Conservation (phyloP, 2,797 vertebrate genomes). For the Allobates femoralis region DNA sequence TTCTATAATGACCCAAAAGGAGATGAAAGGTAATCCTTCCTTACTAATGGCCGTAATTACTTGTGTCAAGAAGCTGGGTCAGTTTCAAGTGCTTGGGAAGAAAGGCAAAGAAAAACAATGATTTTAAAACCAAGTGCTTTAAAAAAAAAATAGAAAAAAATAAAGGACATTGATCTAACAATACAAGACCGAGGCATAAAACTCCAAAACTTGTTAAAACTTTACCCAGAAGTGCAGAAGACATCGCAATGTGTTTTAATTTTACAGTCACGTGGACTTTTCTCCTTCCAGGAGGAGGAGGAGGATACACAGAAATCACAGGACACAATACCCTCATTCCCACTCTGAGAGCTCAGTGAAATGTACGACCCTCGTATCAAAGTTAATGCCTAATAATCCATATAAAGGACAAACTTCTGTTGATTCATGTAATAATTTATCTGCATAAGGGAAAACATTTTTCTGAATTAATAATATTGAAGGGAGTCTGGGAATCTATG, state of each 20-base stretch:
- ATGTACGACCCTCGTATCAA: not conserved
- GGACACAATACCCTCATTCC: not conserved
- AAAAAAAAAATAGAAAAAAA: not conserved
- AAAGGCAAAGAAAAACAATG: slow-evolving; percentile 5
- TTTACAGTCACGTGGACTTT: not conserved
- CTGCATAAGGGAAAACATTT: too few relatives aligned
- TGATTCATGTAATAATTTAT: too few relatives aligned
- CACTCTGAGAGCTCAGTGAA: not conserved
- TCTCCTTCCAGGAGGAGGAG: not conserved
- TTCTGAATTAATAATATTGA: too few relatives aligned
- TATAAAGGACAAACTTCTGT: too few relatives aligned
- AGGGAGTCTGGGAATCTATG: too few relatives aligned
- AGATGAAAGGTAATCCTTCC: slow-evolving; percentile 59
- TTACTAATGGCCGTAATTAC: slow-evolving; percentile 65
- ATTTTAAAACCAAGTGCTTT: not conserved
- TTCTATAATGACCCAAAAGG: slow-evolving; percentile 61
- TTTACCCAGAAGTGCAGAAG: not conserved
- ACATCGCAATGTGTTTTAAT: not conserved
- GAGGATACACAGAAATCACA: not conserved
- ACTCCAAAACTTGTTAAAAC: not conserved
- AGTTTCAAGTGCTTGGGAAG: slow-evolving; percentile 6
- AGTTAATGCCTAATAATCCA: not conserved
- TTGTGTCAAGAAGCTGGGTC: slow-evolving; percentile 44
- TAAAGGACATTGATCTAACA: not conserved
- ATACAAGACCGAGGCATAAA: not conserved